Conservation (phyloP, 2,888 invertebrate genomes). For the Platycheirus albimanus region DNA sequence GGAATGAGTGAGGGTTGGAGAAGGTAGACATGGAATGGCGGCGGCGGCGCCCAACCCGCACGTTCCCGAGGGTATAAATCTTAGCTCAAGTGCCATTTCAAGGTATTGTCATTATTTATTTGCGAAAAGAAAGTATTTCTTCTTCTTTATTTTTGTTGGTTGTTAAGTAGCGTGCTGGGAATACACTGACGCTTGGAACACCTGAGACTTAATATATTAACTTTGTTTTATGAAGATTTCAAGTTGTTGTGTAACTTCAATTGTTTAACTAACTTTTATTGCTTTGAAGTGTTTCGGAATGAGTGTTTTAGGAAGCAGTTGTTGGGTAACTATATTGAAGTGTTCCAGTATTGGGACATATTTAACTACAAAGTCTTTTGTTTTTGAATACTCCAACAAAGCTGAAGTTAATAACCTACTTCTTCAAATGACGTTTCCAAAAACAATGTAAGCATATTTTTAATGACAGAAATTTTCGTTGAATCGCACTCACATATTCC, state of each 20-base stretch:
- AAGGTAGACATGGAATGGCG: slow-evolving; percentile 35
- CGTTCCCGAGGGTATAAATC: slow-evolving; percentile 66
- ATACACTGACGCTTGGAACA: slow-evolving; percentile 47
- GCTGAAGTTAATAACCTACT: too few species aligned
- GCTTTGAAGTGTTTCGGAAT: too few species aligned
- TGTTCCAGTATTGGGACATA: too few species aligned
- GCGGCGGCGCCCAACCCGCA: slow-evolving; percentile 38
- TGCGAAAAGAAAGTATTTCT: slow-evolving; percentile 10
- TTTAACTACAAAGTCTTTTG: too few species aligned
- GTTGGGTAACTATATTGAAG: too few species aligned
- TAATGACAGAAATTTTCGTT: too few species aligned
- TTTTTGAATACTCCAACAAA: too few species aligned
- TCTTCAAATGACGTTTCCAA: too few species aligned
- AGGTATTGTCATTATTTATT: slow-evolving; percentile 72
- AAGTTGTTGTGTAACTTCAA: background rate
- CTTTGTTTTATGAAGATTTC: background rate
- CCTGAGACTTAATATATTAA: slow-evolving; percentile 53
- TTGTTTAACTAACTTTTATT: slow-evolving; percentile 12
- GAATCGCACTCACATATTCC: background rate
- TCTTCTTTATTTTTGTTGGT: too few species aligned
- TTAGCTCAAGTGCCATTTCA: slow-evolving; percentile 66
- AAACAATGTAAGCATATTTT: too few species aligned
- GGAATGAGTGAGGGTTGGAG: slow-evolving; percentile 27
- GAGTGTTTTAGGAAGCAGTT: too few species aligned
- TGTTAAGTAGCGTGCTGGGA: slow-evolving; percentile 65